Base-by-base conservation (phyloP, 53 echinoderm and acorn worm species). In the Hippasteria phrygiana region DNA sequence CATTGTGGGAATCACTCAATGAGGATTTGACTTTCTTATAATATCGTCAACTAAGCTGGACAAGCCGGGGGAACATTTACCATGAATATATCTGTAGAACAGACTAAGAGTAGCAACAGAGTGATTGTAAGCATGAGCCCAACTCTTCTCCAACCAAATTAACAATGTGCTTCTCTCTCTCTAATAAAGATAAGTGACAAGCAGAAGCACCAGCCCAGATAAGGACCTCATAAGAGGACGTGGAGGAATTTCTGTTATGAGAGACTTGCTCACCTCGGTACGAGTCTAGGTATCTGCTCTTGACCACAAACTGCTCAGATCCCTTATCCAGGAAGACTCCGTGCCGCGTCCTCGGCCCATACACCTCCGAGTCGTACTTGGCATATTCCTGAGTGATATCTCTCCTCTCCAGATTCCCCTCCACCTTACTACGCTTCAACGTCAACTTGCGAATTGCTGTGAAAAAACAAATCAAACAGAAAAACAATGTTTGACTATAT, bases 261-360 rank as follows among this genome's bases (percentile, higher is more conserved):
- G 59, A 27, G 35, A 59, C 27, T 51, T 50, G 31, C 75, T 78
- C 86, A 97, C 96, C 98, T 96, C 92, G 94, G 71, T 96, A 97
- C 29, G 98, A 96, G 55, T 62, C 93, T 27, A 97, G 81, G 62
- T 97, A 97, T 87, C 91, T 95, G 91, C 98, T 97, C 88, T 97
- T 97, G 27, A 97, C 98, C 0, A 91, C 90, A 74, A 88, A 91
- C 90, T 97, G 95, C 77, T 96, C 96, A 3, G 96, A 97, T 11
- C 98, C 96, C 43, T 93, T 97, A 74, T 96, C 98, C 63, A 97
- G 96, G 88, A 97, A 97, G 40, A 97, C 98, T 1, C 98, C 98
- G 55, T 94, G 95, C 55, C 98, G 89, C 27, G 98, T 97, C 77
- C 88, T 88, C 5, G 98, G 98, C 5, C 95, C 98, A 62, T 97